Conservation (phyloP, 2,113 vertebrate genomes). For the Lontra canadensis region DNA sequence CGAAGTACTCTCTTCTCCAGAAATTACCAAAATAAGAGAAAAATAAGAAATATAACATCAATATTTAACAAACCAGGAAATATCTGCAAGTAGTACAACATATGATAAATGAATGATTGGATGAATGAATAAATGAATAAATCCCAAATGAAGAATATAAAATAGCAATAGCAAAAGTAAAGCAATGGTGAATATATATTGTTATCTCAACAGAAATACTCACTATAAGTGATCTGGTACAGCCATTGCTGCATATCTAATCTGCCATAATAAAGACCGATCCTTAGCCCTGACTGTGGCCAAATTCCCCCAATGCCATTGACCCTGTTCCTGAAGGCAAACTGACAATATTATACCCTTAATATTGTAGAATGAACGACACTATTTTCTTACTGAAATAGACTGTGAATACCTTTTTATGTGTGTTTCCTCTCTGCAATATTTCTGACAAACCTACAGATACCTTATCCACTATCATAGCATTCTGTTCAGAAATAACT, state of each 20-base stretch:
- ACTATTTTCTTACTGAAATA: neutral
- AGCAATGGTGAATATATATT: neutral
- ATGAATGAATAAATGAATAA: neutral
- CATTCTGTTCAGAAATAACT: neutral
- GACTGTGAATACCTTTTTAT: neutral
- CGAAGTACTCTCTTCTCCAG: neutral
- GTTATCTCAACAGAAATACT: neutral
- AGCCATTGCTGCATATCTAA: neutral
- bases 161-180: neutral
- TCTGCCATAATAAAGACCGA: neutral
- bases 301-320: neutral
- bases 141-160: neutral
- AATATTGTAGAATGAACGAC: neutral
- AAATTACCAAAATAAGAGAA: neutral
- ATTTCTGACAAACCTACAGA: neutral
- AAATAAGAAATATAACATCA: neutral
- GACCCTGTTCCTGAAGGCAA: neutral
- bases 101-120: neutral
- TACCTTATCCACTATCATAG: neutral
- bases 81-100: neutral
- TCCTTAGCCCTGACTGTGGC: neutral
- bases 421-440: neutral
- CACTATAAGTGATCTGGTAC: neutral
- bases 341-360: neutral
- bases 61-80: neutral